These are phyloP conservation scores for Harpagoxenus sublaevis DNA, from an alignment of 2,888 invertebrate species.

Conservation along the genomic window DNA sequence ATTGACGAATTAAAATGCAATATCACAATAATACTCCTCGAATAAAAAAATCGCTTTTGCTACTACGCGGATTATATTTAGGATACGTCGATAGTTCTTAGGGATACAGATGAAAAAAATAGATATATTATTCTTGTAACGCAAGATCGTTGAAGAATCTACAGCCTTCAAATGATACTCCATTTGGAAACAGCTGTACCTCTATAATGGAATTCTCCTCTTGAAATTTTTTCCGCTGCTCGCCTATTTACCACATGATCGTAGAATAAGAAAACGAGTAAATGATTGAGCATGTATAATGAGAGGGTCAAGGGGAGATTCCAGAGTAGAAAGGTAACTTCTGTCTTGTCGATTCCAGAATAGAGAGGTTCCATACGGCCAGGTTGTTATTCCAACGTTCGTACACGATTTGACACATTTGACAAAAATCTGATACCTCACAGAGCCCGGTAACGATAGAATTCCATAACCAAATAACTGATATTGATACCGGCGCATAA, in stretches of 20 bases:
- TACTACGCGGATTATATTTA: background rate
- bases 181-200: background rate
- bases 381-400: background rate
- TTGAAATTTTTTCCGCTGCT: background rate
- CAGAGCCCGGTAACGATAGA: conserved; percentile 94
- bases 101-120: background rate
- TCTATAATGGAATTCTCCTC: background rate
- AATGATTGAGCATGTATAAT: background rate
- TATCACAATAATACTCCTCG: background rate
- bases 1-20: background rate
- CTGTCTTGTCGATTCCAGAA: background rate
- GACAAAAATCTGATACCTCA: conserved; percentile 80
- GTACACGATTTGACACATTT: background rate
- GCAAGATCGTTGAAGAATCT: background rate
- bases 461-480: conserved; percentile 92
- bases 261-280: background rate
- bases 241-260: background rate
- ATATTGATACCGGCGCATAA: conserved; percentile 94
- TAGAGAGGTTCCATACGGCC: background rate
- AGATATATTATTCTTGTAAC: background rate
- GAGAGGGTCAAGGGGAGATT: background rate
- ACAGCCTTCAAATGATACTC: background rate
- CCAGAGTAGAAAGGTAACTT: too few relatives aligned
- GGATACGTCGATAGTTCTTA: background rate
- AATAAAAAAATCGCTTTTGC: background rate